Percentiles rank a stretch among this genome's conserved stretches.
Conservation (phyloP, 2,888 invertebrate species). For the Ectobius pallidus region DNA sequence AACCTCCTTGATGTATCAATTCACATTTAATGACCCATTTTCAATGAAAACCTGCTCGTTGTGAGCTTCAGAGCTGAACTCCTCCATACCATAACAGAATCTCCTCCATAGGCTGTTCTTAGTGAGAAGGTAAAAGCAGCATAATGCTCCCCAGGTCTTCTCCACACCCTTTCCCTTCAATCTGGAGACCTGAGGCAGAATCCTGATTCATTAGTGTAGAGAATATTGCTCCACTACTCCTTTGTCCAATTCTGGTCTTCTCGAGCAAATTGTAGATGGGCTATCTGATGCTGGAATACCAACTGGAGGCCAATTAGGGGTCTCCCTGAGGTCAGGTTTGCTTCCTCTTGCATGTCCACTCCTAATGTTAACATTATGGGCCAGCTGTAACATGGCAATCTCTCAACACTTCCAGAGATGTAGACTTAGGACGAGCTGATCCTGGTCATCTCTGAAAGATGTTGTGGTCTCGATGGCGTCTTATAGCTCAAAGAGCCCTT, state of each 20-base stretch:
- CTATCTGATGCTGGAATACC: neutral
- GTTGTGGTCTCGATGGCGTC: neutral
- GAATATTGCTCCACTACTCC: neutral
- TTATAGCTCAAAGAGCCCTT: neutral
- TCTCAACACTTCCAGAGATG: neutral
- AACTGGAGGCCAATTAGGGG: neutral
- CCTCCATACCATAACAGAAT: neutral
- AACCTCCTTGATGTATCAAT: neutral
- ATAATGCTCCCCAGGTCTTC: neutral
- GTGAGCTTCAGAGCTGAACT: neutral
- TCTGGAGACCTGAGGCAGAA: neutral
- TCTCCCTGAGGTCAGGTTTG: neutral
- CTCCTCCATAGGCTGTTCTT: neutral
- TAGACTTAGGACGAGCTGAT: neutral
- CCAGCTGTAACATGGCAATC: neutral
- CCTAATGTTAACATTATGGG: neutral
- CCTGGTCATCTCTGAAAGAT: neutral
- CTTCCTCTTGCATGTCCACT: neutral
- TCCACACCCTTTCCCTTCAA: no score
- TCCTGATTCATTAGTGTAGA: neutral
- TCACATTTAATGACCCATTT: neutral
- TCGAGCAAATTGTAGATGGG: neutral
- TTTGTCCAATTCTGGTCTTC: neutral
- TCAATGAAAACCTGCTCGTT: neutral
- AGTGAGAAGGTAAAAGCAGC: neutral